phyloP scores from a whole-genome alignment of 2,797 vertebrate species.

The Odontamblyopus lacepedii region DNA sequence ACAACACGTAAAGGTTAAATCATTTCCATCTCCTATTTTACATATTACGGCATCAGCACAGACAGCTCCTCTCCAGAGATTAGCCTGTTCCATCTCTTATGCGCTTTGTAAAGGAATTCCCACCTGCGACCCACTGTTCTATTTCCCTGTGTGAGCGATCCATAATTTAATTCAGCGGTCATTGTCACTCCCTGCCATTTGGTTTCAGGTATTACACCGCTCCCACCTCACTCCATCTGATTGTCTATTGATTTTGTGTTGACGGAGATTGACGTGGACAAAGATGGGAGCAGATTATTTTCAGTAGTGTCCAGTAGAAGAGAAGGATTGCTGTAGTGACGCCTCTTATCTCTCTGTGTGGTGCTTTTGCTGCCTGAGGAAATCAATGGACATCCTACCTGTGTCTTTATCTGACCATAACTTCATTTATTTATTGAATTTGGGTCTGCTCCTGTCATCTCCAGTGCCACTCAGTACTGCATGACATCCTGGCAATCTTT shows the following conservation, averaged over 20 bases:
- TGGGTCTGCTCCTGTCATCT: neutral
- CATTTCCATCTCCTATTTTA: neutral
- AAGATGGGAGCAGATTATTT: conserved; percentile 27
- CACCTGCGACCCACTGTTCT: neutral
- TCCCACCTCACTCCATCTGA: conserved; percentile 43
- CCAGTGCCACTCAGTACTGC: neutral
- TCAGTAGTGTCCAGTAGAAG: conserved; percentile 23
- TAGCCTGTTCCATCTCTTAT: conserved; percentile 14
- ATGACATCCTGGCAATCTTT: neutral
- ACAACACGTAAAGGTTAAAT: neutral
- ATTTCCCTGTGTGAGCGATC: neutral
- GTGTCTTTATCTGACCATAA: conserved; percentile 10
- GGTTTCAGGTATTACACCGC: conserved; percentile 29
- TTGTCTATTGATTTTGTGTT: conserved; percentile 51
- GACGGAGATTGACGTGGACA: conserved; percentile 37
- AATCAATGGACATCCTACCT: conserved; percentile 40
- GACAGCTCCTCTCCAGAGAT: conserved; percentile 49
- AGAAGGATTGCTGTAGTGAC: conserved; percentile 22
- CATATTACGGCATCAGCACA: neutral
- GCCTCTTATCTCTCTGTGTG: conserved; percentile 16
- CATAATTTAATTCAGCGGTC: conserved; percentile 16
- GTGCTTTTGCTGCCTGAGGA: conserved; percentile 13
- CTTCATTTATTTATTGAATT: conserved; percentile 16
- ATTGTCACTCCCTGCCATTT: conserved; percentile 30
- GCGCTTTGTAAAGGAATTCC: conserved; percentile 3